These are phyloP conservation scores for Tetheella fluctuosa DNA, from an alignment of 2,888 invertebrate species.

Conservation along the genomic window DNA sequence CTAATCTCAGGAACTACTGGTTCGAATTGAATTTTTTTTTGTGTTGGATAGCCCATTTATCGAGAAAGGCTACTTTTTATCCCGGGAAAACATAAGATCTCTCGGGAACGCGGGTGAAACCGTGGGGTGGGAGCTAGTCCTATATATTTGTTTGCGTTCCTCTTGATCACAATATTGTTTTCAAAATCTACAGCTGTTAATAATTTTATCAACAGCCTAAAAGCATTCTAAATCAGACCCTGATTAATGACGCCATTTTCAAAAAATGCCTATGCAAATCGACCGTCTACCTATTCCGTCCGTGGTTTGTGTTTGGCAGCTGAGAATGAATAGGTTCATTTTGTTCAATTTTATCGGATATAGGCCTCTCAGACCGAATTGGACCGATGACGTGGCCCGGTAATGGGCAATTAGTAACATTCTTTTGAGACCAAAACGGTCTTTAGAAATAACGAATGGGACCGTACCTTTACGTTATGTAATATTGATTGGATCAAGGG, in stretches of 20 bases:
- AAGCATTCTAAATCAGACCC: neutral
- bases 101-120: too few relatives aligned
- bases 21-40: too few relatives aligned
- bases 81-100: too few relatives aligned
- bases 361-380: conserved; percentile 15
- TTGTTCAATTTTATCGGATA: neutral
- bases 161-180: too few relatives aligned
- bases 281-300: neutral
- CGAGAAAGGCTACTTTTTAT: too few relatives aligned
- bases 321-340: neutral
- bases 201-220: too few relatives aligned
- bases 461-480: conserved; percentile 15
- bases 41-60: too few relatives aligned
- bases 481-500: neutral
- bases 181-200: too few relatives aligned
- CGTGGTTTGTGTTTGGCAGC: neutral
- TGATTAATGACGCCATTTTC: neutral
- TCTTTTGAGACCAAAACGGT: conserved; percentile 15
- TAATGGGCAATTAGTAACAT: conserved; percentile 35
- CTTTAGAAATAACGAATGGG: conserved; percentile 26
- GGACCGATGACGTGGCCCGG: conserved; percentile 27
- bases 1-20: too few relatives aligned
- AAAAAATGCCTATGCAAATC: neutral
- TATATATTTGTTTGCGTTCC: too few relatives aligned
- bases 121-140: too few relatives aligned